phyloP scores from a whole-genome alignment of 2,113 vertebrate genomes.

The Diadophis punctatus region DNA sequence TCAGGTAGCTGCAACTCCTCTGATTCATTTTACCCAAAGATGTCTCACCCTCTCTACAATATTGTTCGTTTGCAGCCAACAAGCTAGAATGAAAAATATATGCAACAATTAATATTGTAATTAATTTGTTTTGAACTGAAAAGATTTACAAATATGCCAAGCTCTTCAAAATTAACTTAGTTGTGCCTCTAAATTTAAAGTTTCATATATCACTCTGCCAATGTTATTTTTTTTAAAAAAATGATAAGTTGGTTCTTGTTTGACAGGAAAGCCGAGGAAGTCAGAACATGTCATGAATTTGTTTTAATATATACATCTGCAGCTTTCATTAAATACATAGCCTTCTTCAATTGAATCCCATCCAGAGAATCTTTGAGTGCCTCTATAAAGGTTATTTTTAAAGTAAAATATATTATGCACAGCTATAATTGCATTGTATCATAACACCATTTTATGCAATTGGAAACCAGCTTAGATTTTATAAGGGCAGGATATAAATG shows the following conservation, averaged over 20 bases:
- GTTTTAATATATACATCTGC: background rate
- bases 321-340: background rate
- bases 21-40: background rate
- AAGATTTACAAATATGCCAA: conserved; percentile 16
- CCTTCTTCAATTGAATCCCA: background rate
- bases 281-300: background rate
- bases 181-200: conserved; percentile 3
- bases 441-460: background rate
- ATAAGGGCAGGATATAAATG: background rate
- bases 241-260: background rate
- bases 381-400: background rate
- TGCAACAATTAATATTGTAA: conserved; percentile 19
- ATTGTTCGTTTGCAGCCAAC: background rate
- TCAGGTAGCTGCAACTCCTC: background rate
- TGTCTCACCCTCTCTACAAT: background rate
- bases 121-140: conserved; percentile 23
- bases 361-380: background rate
- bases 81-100: background rate
- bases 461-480: background rate
- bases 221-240: background rate
- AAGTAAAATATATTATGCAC: background rate
- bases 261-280: background rate
- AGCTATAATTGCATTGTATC: background rate
- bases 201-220: background rate
- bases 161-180: conserved; percentile 7